Percentiles rank a stretch among this genome's conserved stretches.
Evolutionary conservation across 2,888 invertebrate species (phyloP).

Genomic region (Cheilosia impressa): DNA sequence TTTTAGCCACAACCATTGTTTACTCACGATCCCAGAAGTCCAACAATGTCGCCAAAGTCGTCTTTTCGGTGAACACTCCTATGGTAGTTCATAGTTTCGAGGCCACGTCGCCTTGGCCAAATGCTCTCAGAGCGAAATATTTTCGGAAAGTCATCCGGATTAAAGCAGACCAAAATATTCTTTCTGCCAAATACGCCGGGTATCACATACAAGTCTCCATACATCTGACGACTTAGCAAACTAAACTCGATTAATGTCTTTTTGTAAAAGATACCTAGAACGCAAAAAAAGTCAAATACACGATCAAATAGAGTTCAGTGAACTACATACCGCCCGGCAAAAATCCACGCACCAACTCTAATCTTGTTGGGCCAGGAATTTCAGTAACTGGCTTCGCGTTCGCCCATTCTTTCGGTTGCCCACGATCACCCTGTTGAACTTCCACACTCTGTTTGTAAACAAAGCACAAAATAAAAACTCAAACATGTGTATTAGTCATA

Average conservation of each 20-base stretch:
- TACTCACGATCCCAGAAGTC: constrained; percentile 73
- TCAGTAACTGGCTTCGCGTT: constrained; percentile 76
- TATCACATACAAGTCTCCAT: constrained; percentile 80
- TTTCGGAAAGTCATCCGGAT: constrained; percentile 84
- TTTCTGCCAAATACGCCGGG: constrained; percentile 81
- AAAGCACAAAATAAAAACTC: neutral
- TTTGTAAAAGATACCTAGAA: constrained; percentile 73
- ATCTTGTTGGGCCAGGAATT: constrained; percentile 78
- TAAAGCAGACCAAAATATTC: constrained; percentile 83
- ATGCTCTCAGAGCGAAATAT: constrained; percentile 84
- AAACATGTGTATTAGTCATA: neutral
- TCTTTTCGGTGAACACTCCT: constrained; percentile 78
- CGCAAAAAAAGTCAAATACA: neutral
- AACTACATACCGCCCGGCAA: constrained; percentile 74
- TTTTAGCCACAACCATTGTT: no score
- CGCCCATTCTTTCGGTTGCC: constrained; percentile 64
- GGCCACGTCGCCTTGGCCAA: constrained; percentile 83
- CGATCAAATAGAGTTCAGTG: neutral
- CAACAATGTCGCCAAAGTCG: constrained; percentile 68
- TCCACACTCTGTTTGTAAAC: neutral
- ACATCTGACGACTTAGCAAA: constrained; percentile 51
- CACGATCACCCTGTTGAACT: neutral
- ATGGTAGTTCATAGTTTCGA: constrained; percentile 82
- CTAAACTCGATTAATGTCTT: constrained; percentile 76
- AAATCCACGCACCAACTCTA: constrained; percentile 77